Evolutionary conservation across 1,140 invertebrate species (phyloP).

Genomic region (Antheraea mylitta): DNA sequence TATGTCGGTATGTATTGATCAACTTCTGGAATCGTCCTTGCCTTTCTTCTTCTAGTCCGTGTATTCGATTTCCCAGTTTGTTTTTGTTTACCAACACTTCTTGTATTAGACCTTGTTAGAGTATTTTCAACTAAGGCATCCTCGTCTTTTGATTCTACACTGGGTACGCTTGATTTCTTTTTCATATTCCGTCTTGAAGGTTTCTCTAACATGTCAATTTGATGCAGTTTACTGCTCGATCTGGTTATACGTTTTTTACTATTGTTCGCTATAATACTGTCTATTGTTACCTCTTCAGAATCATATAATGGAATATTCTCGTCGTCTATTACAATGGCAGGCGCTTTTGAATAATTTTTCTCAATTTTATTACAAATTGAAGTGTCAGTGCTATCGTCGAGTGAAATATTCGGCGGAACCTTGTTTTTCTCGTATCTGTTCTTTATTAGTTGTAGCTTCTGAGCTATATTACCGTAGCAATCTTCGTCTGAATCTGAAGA

Average conservation of each 20-base stretch:
- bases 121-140: background rate
- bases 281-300: conserved; percentile 17
- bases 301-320: background rate
- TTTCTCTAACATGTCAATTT: background rate
- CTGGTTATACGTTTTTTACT: conserved; percentile 1
- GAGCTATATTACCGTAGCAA: conserved; percentile 44
- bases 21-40: background rate
- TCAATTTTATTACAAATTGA: background rate
- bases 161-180: background rate
- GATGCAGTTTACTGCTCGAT: background rate
- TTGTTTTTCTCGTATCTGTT: conserved; percentile 37
- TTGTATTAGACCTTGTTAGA: background rate
- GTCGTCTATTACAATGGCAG: background rate
- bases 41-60: background rate
- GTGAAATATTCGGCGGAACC: conserved; percentile 25
- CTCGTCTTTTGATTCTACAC: background rate
- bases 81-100: background rate
- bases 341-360: background rate
- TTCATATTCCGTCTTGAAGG: conserved; percentile 1
- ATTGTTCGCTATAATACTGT: conserved; percentile 18
- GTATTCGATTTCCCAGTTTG: too few relatives aligned
- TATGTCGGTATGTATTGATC: conserved; percentile 29
- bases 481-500: conserved; percentile 62
- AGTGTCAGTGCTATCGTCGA: conserved; percentile 10
- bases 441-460: conserved; percentile 42